Conservation (phyloP, 2,888 invertebrate genomes). For the Drosophila buzzatii region DNA sequence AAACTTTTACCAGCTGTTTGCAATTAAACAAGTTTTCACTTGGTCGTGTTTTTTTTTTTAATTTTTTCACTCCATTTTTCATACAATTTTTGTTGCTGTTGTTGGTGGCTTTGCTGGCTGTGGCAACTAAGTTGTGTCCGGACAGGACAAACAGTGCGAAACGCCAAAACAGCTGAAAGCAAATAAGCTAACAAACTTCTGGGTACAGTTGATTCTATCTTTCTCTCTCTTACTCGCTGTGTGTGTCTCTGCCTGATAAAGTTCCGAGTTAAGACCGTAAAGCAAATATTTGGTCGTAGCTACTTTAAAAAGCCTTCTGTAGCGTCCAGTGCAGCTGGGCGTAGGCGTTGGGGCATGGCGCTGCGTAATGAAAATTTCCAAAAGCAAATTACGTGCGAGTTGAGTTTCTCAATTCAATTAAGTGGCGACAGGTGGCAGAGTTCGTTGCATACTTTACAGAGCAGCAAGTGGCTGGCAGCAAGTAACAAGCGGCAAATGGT, state of each 20-base stretch:
- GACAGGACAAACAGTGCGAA: conserved; percentile 13
- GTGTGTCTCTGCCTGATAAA: conserved; percentile 12
- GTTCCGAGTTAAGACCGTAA: conserved; percentile 30
- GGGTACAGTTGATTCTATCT: conserved; percentile 24
- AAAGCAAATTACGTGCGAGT: conserved; percentile 73
- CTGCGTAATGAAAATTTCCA: conserved; percentile 66
- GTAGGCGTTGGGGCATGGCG: conserved; percentile 37
- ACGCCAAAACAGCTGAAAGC: conserved; percentile 41
- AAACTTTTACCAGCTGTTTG: conserved; percentile 67
- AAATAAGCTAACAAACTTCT: conserved; percentile 48
- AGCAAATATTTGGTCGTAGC: conserved; percentile 49
- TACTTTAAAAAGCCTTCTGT: conserved; percentile 41
- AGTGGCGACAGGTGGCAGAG: conserved; percentile 59
- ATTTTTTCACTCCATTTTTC: conserved; percentile 2
- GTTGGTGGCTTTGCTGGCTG: neutral
- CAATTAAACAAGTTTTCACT: conserved; percentile 72
- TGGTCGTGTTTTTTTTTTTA: neutral
- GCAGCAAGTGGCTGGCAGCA: neutral
- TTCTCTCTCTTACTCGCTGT: neutral
- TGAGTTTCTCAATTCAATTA: conserved; percentile 75
- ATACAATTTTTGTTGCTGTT: neutral
- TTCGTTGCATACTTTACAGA: conserved; percentile 4
- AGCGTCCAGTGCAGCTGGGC: conserved; percentile 3
- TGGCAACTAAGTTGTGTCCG: conserved; percentile 21
- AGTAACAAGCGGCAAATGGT: neutral